phyloP scores from a whole-genome alignment of 2,888 invertebrate genomes.

The Pseudeuparius sepicola region DNA sequence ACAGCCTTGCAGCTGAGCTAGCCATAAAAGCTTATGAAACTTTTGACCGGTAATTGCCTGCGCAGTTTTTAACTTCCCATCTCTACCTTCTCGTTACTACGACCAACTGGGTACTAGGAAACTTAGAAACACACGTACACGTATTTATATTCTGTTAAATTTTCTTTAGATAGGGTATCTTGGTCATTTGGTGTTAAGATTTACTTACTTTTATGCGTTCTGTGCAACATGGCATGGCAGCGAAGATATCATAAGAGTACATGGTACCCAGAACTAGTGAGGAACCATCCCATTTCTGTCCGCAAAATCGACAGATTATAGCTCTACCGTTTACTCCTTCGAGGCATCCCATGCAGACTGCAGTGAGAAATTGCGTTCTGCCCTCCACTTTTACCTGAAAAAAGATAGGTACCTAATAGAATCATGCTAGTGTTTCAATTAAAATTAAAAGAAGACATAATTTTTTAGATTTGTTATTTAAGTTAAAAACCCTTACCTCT shows the following conservation, averaged over 20 bases:
- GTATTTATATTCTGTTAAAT: too few relatives aligned
- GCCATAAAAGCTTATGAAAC: too few relatives aligned
- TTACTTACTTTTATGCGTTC: conserved; percentile 84
- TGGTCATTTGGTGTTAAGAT: too few relatives aligned
- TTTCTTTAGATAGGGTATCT: too few relatives aligned
- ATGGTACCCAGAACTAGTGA: conserved; percentile 91
- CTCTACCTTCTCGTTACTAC: too few relatives aligned
- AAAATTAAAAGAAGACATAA: conserved; percentile 1
- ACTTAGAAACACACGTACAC: too few relatives aligned
- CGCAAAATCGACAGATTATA: conserved; percentile 77
- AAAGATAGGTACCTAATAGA: conserved; percentile 6
- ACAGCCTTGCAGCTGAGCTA: too few relatives aligned
- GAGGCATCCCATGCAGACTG: conserved; percentile 90
- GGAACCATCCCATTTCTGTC: conserved; percentile 84
- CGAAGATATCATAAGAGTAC: conserved; percentile 98
- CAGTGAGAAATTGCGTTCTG: conserved; percentile 80
- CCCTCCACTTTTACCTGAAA: conserved; percentile 84
- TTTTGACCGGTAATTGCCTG: too few relatives aligned
- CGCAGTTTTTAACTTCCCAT: too few relatives aligned
- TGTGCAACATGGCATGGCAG: conserved; percentile 92
- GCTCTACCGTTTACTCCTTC: conserved; percentile 70
- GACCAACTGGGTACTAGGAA: too few relatives aligned
- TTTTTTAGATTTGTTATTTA: too few relatives aligned
- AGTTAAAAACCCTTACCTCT: conserved; percentile 52
- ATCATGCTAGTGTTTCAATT: too few relatives aligned